Conservation (phyloP, 2,797 vertebrate genomes). For the Silurus aristotelis region DNA sequence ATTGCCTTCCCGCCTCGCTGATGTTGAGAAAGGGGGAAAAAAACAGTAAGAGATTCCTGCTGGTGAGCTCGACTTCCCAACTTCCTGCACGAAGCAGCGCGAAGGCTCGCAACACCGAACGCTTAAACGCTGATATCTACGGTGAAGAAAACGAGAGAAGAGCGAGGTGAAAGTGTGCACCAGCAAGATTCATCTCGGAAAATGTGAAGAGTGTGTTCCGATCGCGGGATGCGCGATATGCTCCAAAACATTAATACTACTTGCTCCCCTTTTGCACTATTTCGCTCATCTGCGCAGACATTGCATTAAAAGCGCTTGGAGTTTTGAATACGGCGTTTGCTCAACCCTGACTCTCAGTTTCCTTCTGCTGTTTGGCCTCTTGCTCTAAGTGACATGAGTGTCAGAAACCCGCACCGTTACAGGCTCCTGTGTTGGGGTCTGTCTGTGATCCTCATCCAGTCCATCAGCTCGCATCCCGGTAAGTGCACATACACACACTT, state of each 20-base stretch:
- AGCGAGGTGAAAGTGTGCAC: slow-evolving; percentile 12
- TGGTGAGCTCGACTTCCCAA: slow-evolving; percentile 77
- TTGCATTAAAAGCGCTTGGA: slow-evolving; percentile 57
- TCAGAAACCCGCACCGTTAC: slow-evolving; percentile 90
- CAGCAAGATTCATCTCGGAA: slow-evolving; percentile 46
- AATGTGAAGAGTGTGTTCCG: slow-evolving; percentile 51
- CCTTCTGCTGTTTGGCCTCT: slow-evolving; percentile 70
- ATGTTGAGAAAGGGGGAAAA: slow-evolving; percentile 36
- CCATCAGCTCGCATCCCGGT: slow-evolving; percentile 91
- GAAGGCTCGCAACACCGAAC: slow-evolving; percentile 9
- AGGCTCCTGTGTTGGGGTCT: slow-evolving; percentile 92
- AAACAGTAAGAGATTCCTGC: slow-evolving; percentile 74
- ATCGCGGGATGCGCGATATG: slow-evolving; percentile 52
- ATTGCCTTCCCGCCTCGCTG: slow-evolving; percentile 58
- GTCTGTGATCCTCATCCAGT: slow-evolving; percentile 85
- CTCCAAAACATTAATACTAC: slow-evolving; percentile 30
- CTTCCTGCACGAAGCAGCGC: slow-evolving; percentile 69
- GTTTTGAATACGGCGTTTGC: slow-evolving; percentile 48
- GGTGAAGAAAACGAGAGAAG: slow-evolving; percentile 51
- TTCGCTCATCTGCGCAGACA: slow-evolving; percentile 11
- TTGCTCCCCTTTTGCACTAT: slow-evolving; percentile 19
- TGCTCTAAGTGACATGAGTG: slow-evolving; percentile 86
- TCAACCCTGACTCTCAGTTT: slow-evolving; percentile 63
- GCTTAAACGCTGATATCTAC: slow-evolving; percentile 65
- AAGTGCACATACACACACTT: slow-evolving; percentile 68